Evolutionary conservation across 2,888 invertebrate genomes (phyloP), one percentile per base, ranked within the genome.

Genomic region (Bhutanitis thaidina): DNA sequence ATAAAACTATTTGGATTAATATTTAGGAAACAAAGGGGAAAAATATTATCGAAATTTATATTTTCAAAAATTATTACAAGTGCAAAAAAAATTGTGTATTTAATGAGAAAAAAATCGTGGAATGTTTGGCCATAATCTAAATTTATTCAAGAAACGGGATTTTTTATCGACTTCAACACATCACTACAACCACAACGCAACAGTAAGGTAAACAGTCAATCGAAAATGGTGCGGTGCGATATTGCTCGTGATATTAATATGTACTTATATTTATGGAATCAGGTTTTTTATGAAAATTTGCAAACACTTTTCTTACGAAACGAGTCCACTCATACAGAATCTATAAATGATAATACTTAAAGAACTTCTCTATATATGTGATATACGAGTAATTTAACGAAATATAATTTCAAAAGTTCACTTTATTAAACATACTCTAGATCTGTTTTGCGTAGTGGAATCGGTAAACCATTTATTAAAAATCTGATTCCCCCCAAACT

Each of bases 41-140:
- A 85, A 89, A 87, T 89, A 89, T 90, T 88, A 89, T 86, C 89
- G 87, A 90, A 90, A 88, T 89, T 90, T 90, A 88, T 90, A 89
- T 87, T 90, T 90, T 89, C 88, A 89, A 90, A 89, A 89, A 89
- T 84, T 85, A 89, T 86, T 86, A 87, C 89, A 87, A 88, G 76
- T 83, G 82, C 86, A 88, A 85, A 87, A 76, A 39, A 20, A 81
- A 81, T 69, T 70, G 69, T 69, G 82, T 87, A 82, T 86, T 81
- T 83, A 80, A 52, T 38, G 47, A 52, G 29, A 44, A 43, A 85
- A 20, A 79, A 77, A 70, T 76, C 69, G 65, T 51, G 76, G 88
- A 79, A 86, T 71, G 89, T 89, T 90, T 82, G 90, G 90, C 89
- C 89, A 87, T 86, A 79, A 74, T 80, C 77, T 69, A 81, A 84